Percentiles rank a stretch among this genome's conserved stretches.
phyloP scores from a whole-genome alignment of 64 coral and sea anemone genomes.

The Pocillopora damicornis region DNA sequence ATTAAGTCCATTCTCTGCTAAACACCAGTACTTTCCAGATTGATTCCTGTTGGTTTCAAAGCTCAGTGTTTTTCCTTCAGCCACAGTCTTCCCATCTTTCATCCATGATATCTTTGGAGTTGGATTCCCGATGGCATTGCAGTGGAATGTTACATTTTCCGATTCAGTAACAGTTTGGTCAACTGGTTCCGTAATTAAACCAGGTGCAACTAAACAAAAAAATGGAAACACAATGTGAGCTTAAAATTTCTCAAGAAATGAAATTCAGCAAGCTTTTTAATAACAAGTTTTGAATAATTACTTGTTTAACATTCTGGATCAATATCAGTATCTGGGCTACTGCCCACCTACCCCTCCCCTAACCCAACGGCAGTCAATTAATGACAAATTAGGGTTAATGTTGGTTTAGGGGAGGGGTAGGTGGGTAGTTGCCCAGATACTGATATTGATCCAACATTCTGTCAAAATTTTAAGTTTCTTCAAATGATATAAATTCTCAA shows the following conservation, averaged over 20 bases:
- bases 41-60: neutral
- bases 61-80: neutral
- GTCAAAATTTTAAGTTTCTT: too few species aligned
- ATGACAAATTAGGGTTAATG: too few species aligned
- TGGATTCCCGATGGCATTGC: slow-evolving; percentile 12
- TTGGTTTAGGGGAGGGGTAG: too few species aligned
- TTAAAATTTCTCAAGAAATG: neutral
- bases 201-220: neutral
- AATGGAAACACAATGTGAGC: neutral
- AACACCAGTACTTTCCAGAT: slow-evolving; percentile 13
- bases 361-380: too few species aligned
- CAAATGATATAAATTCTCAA: too few species aligned
- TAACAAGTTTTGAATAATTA: too few species aligned
- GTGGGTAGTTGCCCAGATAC: too few species aligned
- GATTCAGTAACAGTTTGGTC: neutral
- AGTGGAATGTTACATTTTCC: neutral
- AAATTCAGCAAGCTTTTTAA: too few species aligned
- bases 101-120: neutral
- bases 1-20: slow-evolving; percentile 3
- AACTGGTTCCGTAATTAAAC: neutral
- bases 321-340: too few species aligned
- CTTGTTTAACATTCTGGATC: too few species aligned
- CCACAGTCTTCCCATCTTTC: slow-evolving; percentile 4
- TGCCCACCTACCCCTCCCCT: too few species aligned
- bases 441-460: too few species aligned